phyloP scores from a whole-genome alignment of 2,888 invertebrate species.

The Hemicrepidius hirtus region DNA sequence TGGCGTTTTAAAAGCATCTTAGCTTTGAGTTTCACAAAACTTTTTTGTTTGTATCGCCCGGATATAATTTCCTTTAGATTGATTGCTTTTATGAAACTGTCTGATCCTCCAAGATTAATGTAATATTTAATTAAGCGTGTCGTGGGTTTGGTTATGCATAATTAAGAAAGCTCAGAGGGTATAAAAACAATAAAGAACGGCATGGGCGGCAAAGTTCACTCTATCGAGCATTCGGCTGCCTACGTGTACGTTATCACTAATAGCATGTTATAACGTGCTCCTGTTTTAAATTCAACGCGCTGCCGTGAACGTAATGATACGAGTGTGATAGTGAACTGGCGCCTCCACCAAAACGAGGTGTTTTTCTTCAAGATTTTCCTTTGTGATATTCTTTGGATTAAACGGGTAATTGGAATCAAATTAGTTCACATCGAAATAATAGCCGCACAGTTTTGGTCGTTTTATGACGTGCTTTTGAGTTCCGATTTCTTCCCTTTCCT shows the following conservation, averaged over 20 bases:
- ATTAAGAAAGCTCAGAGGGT: constrained; percentile 40
- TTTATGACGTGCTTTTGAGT: too few species aligned
- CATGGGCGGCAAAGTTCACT: constrained; percentile 37
- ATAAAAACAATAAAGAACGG: constrained; percentile 43
- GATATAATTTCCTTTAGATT: constrained; percentile 29
- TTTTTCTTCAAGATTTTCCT: constrained; percentile 33
- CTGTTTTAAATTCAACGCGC: constrained; percentile 43
- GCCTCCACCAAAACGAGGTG: constrained; percentile 27
- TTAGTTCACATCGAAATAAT: too few species aligned
- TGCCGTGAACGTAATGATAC: constrained; percentile 44
- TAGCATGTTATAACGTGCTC: constrained; percentile 43
- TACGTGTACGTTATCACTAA: constrained; percentile 47
- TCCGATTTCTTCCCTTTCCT: too few species aligned
- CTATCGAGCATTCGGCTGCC: constrained; percentile 35
- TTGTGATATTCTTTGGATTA: constrained; percentile 16
- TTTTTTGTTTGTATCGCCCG: constrained; percentile 4
- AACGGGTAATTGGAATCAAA: constrained; percentile 9
- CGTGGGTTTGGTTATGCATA: constrained; percentile 42
- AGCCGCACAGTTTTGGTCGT: too few species aligned
- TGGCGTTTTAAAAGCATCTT: constrained; percentile 30
- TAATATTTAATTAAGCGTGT: constrained; percentile 40
- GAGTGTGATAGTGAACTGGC: constrained; percentile 37
- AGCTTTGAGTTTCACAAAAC: constrained; percentile 1
- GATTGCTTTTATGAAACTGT: constrained; percentile 38
- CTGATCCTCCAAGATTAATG: constrained; percentile 40